phyloP scores from a whole-genome alignment of 2,888 invertebrate species.

The Lingula anatina region DNA sequence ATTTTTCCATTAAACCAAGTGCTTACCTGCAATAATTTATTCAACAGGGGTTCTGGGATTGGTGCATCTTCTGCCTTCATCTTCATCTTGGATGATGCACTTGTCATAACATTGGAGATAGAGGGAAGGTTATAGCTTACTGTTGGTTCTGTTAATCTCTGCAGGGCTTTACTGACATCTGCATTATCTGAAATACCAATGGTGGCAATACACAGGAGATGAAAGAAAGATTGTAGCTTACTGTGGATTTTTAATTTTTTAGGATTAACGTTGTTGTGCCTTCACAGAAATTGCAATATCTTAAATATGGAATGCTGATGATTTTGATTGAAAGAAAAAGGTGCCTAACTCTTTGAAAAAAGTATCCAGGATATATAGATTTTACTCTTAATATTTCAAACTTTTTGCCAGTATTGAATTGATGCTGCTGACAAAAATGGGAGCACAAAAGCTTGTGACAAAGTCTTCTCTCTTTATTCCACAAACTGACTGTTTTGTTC shows the following conservation, averaged over 20 bases:
- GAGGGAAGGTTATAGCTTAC: conserved; percentile 37
- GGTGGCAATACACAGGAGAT: background rate
- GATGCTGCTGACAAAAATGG: too few species aligned
- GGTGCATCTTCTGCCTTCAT: conserved; percentile 62
- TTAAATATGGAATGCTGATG: too few species aligned
- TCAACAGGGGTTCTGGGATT: conserved; percentile 69
- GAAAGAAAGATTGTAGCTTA: background rate
- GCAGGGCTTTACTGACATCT: conserved; percentile 53
- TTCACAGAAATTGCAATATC: background rate
- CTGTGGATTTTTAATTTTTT: too few species aligned
- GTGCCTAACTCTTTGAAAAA: too few species aligned
- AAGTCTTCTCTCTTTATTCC: too few species aligned
- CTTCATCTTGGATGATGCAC: conserved; percentile 27
- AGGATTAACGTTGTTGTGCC: background rate
- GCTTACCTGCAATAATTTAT: conserved; percentile 62
- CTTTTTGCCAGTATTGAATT: too few species aligned
- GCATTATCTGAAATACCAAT: conserved; percentile 17
- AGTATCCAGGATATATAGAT: too few species aligned
- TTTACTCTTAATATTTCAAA: too few species aligned
- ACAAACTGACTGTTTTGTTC: too few species aligned
- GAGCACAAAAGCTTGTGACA: too few species aligned
- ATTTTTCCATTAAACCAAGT: too few species aligned
- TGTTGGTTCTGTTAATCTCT: conserved; percentile 69
- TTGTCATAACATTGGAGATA: conserved; percentile 31
- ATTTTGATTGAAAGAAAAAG: too few species aligned